Conservation (phyloP, 2,113 vertebrate genomes). For the Marcusenius ussheri region DNA sequence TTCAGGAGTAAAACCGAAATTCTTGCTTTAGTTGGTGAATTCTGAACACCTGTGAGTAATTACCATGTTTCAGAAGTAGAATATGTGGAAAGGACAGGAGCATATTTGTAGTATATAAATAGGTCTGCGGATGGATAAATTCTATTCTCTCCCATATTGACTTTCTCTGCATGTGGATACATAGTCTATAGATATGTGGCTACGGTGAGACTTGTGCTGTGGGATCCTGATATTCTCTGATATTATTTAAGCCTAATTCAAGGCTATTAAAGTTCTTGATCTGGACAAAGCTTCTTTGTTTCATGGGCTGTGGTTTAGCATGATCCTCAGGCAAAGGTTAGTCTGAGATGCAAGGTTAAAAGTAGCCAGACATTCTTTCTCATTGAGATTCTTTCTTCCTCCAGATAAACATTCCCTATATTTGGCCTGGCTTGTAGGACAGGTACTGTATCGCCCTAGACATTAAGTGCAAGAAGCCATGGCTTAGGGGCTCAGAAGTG, state of each 20-base stretch:
- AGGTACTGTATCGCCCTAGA: no score
- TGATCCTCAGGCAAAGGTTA: not conserved
- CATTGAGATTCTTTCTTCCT: not conserved
- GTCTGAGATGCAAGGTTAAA: not conserved
- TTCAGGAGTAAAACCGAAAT: no score
- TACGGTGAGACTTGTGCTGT: not conserved
- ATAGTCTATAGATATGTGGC: not conserved
- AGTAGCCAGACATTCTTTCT: not conserved
- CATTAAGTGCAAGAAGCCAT: no score
- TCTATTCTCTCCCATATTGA: not conserved
- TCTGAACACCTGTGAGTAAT: not conserved
- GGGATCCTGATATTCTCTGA: not conserved
- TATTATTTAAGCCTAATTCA: not conserved
- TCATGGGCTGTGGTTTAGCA: not conserved
- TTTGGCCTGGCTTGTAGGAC: not conserved
- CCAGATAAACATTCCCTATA: not conserved
- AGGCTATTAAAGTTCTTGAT: not conserved
- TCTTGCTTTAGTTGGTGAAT: not conserved
- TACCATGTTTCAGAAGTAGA: not conserved
- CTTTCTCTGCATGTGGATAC: not conserved
- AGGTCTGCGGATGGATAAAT: not conserved
- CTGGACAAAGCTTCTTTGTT: not conserved
- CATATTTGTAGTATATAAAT: not conserved
- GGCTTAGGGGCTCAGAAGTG: no score
- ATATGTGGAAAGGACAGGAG: not conserved